Percentiles rank a stretch among this genome's conserved stretches.
phyloP scores from a whole-genome alignment of 2,888 invertebrate species.

The Amiota mariae region DNA sequence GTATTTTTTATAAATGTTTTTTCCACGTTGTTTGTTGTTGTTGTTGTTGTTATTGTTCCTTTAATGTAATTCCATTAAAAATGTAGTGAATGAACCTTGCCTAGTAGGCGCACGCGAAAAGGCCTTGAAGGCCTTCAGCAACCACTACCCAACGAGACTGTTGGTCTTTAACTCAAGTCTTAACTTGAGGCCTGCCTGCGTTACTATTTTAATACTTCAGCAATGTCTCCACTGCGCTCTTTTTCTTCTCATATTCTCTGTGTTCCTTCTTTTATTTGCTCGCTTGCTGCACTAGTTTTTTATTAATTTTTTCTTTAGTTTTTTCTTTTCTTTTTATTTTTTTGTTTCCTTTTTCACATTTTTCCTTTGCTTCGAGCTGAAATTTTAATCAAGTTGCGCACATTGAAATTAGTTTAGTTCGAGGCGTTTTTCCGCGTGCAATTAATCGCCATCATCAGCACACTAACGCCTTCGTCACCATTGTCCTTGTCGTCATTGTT shows the following conservation, averaged over 20 bases:
- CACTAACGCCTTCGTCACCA: neutral
- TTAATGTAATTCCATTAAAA: constrained; percentile 24
- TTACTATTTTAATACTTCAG: too few relatives aligned
- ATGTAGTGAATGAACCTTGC: too few relatives aligned
- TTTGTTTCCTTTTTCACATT: neutral
- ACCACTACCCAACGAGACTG: too few relatives aligned
- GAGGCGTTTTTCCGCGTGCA: constrained; percentile 9
- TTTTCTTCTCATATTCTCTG: neutral
- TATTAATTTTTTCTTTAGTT: constrained; percentile 1
- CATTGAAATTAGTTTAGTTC: constrained; percentile 29
- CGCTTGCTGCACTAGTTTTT: constrained; percentile 13
- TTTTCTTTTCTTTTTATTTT: neutral
- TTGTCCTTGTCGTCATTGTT: neutral
- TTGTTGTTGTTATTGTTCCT: neutral
- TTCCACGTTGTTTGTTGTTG: neutral
- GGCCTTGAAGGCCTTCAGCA: too few relatives aligned
- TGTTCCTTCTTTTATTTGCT: neutral
- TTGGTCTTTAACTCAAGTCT: too few relatives aligned
- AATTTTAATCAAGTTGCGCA: constrained; percentile 33
- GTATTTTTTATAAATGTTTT: too few relatives aligned
- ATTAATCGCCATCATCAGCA: neutral
- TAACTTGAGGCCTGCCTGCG: too few relatives aligned
- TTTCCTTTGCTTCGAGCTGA: constrained; percentile 10
- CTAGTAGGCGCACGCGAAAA: too few relatives aligned
- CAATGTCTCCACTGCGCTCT: neutral